Conservation (phyloP, 2,888 invertebrate genomes). For the Gerosis bhagava region DNA sequence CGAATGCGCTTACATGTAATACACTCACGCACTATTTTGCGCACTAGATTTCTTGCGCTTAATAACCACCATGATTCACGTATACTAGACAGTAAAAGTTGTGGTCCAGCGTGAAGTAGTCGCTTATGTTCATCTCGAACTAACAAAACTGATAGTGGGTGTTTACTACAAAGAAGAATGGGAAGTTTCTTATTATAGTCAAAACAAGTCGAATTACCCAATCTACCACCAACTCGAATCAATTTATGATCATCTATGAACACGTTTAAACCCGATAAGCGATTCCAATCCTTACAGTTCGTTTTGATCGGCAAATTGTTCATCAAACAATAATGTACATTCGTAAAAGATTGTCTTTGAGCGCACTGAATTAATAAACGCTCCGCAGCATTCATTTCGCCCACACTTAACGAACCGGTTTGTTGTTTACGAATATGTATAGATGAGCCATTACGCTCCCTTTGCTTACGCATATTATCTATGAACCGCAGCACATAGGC, state of each 20-base stretch:
- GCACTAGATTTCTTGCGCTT: not conserved
- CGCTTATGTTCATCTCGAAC: conserved; percentile 6
- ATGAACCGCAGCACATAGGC: conserved; percentile 24
- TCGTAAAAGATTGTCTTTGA: not conserved
- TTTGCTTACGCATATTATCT: conserved; percentile 7
- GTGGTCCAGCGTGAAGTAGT: conserved; percentile 5
- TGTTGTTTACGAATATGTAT: no score
- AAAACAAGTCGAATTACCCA: not conserved
- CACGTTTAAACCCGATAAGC: conserved; percentile 1
- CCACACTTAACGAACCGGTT: conserved; percentile 19
- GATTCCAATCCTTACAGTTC: conserved; percentile 2
- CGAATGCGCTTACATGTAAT: not conserved
- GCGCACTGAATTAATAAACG: not conserved
- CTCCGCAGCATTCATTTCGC: conserved; percentile 13
- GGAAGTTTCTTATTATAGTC: conserved; percentile 10
- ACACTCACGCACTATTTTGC: not conserved
- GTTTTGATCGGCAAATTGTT: not conserved
- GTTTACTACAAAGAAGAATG: conserved; percentile 4
- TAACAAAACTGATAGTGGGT: conserved; percentile 1
- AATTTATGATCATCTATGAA: not conserved
- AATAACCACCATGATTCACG: conserved; percentile 1
- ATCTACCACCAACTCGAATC: conserved; percentile 8
- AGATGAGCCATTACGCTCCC: no score
- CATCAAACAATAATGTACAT: not conserved
- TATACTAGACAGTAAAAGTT: not conserved